Evolutionary conservation across 2,113 vertebrate genomes (phyloP).

Genomic region (Podilymbus podiceps): DNA sequence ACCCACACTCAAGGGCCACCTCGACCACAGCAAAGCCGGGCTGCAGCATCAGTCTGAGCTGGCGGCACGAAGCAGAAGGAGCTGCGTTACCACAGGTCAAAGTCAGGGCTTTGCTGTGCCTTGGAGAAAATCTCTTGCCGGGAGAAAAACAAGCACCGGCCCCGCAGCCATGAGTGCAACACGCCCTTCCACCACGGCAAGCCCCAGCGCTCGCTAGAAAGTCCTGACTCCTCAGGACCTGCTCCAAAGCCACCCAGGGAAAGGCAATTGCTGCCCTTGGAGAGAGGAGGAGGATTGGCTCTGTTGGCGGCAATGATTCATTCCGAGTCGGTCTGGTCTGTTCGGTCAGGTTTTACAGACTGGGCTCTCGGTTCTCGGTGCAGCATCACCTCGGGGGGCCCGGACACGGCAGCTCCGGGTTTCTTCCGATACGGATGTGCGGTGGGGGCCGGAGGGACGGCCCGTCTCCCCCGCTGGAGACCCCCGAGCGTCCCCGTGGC

Average conservation of each 20-base stretch:
- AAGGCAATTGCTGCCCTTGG: not conserved
- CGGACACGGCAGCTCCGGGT: rapidly evolving
- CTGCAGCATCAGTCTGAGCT: not conserved
- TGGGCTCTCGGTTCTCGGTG: not conserved
- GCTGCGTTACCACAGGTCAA: not conserved
- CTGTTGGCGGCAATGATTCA: not conserved
- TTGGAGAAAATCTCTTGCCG: not conserved
- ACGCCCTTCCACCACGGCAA: rapidly evolving
- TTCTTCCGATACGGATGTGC: rapidly evolving
- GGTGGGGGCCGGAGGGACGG: not conserved
- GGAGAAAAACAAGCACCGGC: not conserved
- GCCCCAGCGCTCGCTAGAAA: rapidly evolving
- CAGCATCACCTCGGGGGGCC: not conserved
- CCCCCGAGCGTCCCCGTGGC: not conserved
- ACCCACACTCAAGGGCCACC: not conserved
- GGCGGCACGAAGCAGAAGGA: not conserved
- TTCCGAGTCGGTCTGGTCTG: not conserved
- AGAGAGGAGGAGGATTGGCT: not conserved
- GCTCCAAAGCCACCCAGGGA: not conserved
- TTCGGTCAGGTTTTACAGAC: not conserved
- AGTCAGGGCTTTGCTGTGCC: not conserved
- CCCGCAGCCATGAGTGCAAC: not conserved
- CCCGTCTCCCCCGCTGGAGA: rapidly evolving
- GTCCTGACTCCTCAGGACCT: not conserved
- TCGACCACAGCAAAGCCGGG: not conserved